A percentile compares a stretch with the other conserved stretches of the same genome.
phyloP scores from a whole-genome alignment of 1,140 invertebrate species.

The Hylyphantes graminicola region DNA sequence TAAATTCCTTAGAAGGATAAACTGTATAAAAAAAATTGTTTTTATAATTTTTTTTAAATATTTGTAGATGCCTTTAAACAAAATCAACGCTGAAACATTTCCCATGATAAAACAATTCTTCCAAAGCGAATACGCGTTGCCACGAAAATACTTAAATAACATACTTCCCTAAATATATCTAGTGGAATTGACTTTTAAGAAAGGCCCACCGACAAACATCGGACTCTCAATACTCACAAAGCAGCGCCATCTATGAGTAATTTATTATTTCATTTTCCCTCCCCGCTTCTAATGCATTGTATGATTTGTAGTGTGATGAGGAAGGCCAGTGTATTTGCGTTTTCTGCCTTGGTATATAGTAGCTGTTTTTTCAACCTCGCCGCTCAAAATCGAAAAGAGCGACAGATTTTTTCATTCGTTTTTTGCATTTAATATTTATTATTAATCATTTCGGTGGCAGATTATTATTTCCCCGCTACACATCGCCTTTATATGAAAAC shows the following conservation, averaged over 20 bases:
- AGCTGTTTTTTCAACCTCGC: neutral
- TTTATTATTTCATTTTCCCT: slow-evolving; percentile 48
- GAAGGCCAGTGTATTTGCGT: slow-evolving; percentile 36
- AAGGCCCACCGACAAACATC: too few species aligned
- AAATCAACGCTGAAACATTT: too few species aligned
- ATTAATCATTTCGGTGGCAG: slow-evolving; percentile 37
- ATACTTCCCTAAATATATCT: too few species aligned
- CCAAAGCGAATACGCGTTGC: too few species aligned
- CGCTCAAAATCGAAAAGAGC: slow-evolving; percentile 3
- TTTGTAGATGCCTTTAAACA: too few species aligned
- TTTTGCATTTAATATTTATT: slow-evolving; percentile 31
- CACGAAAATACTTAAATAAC: too few species aligned
- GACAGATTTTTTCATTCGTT: slow-evolving; percentile 22
- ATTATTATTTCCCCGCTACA: slow-evolving; percentile 48
- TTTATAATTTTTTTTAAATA: too few species aligned
- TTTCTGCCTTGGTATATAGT: slow-evolving; percentile 9
- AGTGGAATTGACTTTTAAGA: too few species aligned
- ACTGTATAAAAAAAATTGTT: too few species aligned
- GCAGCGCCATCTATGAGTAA: slow-evolving; percentile 51
- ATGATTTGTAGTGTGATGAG: slow-evolving; percentile 49
- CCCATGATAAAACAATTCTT: too few species aligned
- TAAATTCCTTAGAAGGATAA: too few species aligned
- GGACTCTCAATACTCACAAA: slow-evolving; percentile 22
- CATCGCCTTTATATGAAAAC: slow-evolving; percentile 42
- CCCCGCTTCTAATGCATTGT: slow-evolving; percentile 39